Conservation (phyloP, 2,113 vertebrate species). For the Nettapus auritus region DNA sequence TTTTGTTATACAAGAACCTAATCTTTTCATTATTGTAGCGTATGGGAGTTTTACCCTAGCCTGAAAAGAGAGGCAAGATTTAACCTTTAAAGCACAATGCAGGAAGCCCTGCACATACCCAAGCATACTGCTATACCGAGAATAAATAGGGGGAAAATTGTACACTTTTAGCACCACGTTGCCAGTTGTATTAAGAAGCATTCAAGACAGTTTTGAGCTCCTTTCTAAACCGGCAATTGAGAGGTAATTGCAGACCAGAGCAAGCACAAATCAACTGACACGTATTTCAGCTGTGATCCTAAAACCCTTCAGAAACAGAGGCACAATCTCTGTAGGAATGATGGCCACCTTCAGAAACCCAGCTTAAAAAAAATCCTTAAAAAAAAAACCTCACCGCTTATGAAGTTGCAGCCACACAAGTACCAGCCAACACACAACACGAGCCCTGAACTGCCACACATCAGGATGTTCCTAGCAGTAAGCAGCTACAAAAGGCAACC, state of each 20-base stretch:
- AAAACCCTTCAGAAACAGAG: neutral
- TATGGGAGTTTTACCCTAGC: neutral
- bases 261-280: neutral
- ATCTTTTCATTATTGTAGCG: neutral
- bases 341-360: neutral
- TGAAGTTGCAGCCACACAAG: neutral
- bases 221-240: neutral
- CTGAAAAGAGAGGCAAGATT: neutral
- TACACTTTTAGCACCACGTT: neutral
- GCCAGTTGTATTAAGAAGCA: neutral
- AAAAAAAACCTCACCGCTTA: neutral
- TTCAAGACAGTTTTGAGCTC: neutral
- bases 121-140: neutral
- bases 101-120: neutral
- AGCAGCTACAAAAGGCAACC: neutral
- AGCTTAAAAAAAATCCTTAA: neutral
- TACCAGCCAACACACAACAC: neutral
- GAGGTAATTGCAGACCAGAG: neutral
- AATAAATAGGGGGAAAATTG: neutral
- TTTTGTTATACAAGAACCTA: neutral
- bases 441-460: neutral
- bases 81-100: neutral
- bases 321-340: neutral
- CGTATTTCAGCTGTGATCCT: neutral
- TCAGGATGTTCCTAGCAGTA: accelerated